Base-by-base conservation (phyloP, 2,888 invertebrate species). In the Phaonia tiefii region DNA sequence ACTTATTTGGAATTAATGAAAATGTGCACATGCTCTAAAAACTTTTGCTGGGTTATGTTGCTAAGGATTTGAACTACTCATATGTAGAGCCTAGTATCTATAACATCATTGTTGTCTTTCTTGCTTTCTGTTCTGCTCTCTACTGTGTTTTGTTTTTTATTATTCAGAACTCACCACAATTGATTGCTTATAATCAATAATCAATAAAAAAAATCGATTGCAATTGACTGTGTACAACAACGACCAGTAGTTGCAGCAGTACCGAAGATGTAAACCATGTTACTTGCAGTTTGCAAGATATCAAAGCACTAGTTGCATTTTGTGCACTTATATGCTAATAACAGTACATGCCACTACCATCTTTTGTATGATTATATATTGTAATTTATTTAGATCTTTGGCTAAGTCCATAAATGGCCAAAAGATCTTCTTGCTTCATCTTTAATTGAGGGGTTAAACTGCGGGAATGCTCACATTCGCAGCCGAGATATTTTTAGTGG, bases 201-300 rank as follows among this genome's bases (percentile, higher is more conserved):
- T 75, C 80, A 80, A 80, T 75, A 75, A 75, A 75, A 73, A 72
- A n/a, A n/a, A n/a, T n/a, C 72, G 72, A 75, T 75, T 72, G 42
- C 63, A 15, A 17, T 54, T 39, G 39, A 17, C 11, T 37, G 26
- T 60, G 56, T 20, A 20, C 1, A 49, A 10, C 49, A 3, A 31
- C 8, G 8, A n/a, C 11, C 51, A 46, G 69, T 56, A 65, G 70
- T 56, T 73, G 54, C 20, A 42, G 66, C 20, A 75, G 66, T 42
- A n/a, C n/a, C n/a, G n/a, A n/a, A n/a, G 31, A 31, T 31, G 31
- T 31, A 31, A 8, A 31, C 31, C 31, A 31, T 31, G 31, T 31
- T 31, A 31, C 60, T 63, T 71, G 44, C 42, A n/a, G n/a, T n/a
- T 44, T 17, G 5, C 2, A 26, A 54, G 44, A n/a, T 65, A 65